A percentile compares a stretch with the other conserved stretches of the same genome.
These are phyloP conservation scores for Chrysotoxum bicinctum DNA, from an alignment of 2,888 invertebrate genomes.

Conservation along the genomic window DNA sequence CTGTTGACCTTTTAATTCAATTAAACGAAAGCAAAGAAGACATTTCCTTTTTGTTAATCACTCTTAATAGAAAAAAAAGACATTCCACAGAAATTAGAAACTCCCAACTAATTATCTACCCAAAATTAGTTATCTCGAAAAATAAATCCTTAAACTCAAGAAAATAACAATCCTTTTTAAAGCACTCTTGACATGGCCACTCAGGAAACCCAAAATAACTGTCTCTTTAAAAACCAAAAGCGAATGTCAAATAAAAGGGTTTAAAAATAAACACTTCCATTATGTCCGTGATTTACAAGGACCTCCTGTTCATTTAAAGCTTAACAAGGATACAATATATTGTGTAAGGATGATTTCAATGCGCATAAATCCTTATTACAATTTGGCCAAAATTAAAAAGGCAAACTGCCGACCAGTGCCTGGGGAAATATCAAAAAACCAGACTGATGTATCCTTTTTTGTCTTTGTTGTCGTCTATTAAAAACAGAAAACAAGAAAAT, in stretches of 20 bases:
- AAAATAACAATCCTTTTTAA: constrained; percentile 20
- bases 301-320: not conserved
- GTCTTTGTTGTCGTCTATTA: not conserved
- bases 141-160: constrained; percentile 19
- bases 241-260: constrained; percentile 15
- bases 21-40: constrained; percentile 17
- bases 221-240: not conserved
- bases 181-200: not conserved
- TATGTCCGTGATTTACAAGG: not conserved
- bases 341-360: constrained; percentile 5
- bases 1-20: constrained; percentile 59
- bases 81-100: not conserved
- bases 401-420: constrained; percentile 1
- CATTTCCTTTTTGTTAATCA: not conserved
- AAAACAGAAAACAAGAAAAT: not conserved
- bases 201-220: not conserved
- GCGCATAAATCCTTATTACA: constrained; percentile 53
- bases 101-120: not conserved
- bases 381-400: constrained; percentile 35
- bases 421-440: constrained; percentile 23
- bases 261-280: constrained; percentile 25
- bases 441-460: constrained; percentile 3
- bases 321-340: constrained; percentile 10
- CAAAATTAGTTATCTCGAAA: constrained; percentile 15
- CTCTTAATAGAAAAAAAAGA: not conserved